Percentiles rank a stretch among this genome's conserved stretches.
These are phyloP conservation scores for Drosophila ananassae DNA, from an alignment of 1,140 invertebrate species.

Conservation along the genomic window DNA sequence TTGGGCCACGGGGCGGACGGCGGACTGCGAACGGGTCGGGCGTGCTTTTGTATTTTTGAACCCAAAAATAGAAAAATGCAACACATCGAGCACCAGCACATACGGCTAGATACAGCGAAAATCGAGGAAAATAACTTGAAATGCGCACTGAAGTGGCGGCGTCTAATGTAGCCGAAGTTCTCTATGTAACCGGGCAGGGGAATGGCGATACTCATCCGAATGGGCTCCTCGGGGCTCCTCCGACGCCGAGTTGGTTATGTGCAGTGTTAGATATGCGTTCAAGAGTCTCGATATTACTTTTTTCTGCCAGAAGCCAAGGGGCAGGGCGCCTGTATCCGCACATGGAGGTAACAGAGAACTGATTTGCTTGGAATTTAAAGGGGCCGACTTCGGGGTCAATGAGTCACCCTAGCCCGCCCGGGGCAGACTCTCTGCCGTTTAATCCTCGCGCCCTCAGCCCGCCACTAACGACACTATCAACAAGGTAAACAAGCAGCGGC, in stretches of 20 bases:
- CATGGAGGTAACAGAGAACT: too few relatives aligned
- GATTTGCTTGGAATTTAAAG: too few relatives aligned
- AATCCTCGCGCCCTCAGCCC: constrained; percentile 1
- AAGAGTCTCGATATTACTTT: constrained; percentile 9
- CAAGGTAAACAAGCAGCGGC: constrained; percentile 50
- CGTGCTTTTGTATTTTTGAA: constrained; percentile 80
- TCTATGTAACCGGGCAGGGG: background rate
- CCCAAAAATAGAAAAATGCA: constrained; percentile 78
- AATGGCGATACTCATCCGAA: background rate
- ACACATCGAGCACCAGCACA: constrained; percentile 35
- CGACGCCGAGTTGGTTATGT: too few relatives aligned
- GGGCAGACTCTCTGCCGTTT: background rate
- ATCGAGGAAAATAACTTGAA: constrained; percentile 56
- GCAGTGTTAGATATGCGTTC: constrained; percentile 26
- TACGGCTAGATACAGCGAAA: constrained; percentile 14
- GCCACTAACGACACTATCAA: constrained; percentile 70
- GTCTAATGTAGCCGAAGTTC: constrained; percentile 72
- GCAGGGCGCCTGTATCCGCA: too few relatives aligned
- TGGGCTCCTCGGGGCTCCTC: background rate
- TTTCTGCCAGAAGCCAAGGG: too few relatives aligned
- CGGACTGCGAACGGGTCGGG: constrained; percentile 29
- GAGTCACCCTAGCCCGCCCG: too few relatives aligned
- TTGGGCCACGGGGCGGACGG: background rate
- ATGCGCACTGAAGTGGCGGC: constrained; percentile 74
- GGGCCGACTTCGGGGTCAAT: too few relatives aligned